Conservation (phyloP, 2,797 vertebrate species). For the Diglossa cyanea region DNA sequence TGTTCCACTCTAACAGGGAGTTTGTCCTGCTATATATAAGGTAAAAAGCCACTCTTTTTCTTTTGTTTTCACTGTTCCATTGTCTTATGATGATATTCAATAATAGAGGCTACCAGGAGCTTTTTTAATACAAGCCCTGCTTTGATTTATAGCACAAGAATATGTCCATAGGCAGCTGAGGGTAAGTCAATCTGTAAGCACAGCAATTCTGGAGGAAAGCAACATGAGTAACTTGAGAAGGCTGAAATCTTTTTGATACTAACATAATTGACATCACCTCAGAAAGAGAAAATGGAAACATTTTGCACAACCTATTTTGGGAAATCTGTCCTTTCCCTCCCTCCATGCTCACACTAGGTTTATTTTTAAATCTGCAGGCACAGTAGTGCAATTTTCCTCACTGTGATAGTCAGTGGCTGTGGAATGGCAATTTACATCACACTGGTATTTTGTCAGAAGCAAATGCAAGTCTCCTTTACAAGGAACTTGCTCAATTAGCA, state of each 20-base stretch:
- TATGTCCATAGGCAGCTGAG: not conserved
- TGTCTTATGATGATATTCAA: not conserved
- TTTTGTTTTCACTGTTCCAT: not conserved
- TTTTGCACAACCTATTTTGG: slow-evolving; percentile 33
- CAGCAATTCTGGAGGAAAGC: not conserved
- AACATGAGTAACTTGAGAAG: not conserved
- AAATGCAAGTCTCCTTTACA: not conserved
- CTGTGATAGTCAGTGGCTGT: slow-evolving; percentile 4
- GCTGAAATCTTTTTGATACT: not conserved
- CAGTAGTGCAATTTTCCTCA: slow-evolving; percentile 19
- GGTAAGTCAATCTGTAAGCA: not conserved
- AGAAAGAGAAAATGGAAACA: slow-evolving; percentile 33
- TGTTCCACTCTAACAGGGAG: not conserved
- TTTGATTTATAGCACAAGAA: not conserved
- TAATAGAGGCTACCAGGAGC: not conserved
- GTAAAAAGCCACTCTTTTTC: not conserved
- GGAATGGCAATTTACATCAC: slow-evolving; percentile 1
- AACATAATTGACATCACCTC: not conserved
- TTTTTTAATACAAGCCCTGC: not conserved
- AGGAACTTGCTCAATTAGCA: not conserved
- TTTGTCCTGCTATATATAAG: not conserved
- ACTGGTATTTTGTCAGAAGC: not conserved
- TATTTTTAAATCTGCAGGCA: slow-evolving; percentile 50
- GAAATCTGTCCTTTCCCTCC: not conserved
- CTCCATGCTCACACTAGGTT: not conserved